phyloP scores from a whole-genome alignment of 2,797 vertebrate genomes.

The Rhincodon typus region DNA sequence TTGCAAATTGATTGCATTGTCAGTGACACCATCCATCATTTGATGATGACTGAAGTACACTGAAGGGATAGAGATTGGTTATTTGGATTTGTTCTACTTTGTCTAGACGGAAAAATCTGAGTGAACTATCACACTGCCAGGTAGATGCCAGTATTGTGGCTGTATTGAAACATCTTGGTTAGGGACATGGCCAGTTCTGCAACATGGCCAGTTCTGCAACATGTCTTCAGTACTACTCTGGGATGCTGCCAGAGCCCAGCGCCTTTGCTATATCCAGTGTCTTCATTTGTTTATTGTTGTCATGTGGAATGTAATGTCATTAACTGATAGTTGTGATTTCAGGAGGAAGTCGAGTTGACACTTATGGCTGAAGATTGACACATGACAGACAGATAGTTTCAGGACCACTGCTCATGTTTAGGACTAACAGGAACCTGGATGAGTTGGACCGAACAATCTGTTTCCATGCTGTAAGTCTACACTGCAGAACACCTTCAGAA shows the following conservation, averaged over 20 bases:
- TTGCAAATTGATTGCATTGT: background rate
- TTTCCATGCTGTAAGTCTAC: background rate
- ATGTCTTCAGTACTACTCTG: background rate
- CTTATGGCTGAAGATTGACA: background rate
- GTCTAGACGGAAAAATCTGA: background rate
- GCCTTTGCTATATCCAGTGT: background rate
- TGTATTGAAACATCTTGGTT: background rate
- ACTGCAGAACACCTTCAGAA: background rate
- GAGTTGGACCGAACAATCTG: background rate
- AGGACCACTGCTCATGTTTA: background rate
- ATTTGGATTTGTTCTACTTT: background rate
- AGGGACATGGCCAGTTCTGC: background rate
- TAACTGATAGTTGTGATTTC: background rate
- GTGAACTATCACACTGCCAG: too few relatives aligned
- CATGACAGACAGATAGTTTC: background rate
- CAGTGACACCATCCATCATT: background rate
- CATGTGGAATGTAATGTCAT: background rate
- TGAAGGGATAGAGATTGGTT: background rate
- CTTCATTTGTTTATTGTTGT: background rate
- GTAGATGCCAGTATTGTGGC: background rate
- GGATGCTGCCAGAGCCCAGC: background rate
- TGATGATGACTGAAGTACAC: background rate
- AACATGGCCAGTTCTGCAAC: background rate
- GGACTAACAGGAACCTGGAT: background rate
- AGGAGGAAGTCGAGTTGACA: background rate